Conservation (phyloP, 1,140 invertebrate species). For the Drosophila ambigua region DNA sequence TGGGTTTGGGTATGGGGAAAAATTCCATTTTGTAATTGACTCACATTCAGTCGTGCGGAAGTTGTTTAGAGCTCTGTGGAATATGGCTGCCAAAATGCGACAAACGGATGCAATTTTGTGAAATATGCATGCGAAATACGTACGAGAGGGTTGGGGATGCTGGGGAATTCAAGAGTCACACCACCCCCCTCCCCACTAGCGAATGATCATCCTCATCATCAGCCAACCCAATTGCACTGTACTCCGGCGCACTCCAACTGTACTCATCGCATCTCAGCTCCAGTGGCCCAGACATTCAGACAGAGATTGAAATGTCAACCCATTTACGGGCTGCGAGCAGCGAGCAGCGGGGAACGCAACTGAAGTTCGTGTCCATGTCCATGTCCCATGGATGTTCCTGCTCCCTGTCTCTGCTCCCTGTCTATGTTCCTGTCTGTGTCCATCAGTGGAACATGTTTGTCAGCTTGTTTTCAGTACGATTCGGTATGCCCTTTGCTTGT, state of each 20-base stretch:
- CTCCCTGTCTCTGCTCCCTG: slow-evolving; percentile 13
- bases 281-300: background rate
- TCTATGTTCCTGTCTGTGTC: background rate
- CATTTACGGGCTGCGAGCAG: slow-evolving; percentile 28
- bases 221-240: slow-evolving; percentile 11
- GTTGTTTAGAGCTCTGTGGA: slow-evolving; percentile 51
- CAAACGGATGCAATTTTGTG: slow-evolving; percentile 63
- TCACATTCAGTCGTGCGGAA: slow-evolving; percentile 58
- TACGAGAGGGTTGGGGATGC: background rate
- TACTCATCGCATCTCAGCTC: too few relatives aligned
- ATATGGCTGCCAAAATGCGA: slow-evolving; percentile 61
- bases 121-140: slow-evolving; percentile 56
- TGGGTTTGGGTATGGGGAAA: slow-evolving; percentile 6
- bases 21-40: slow-evolving; percentile 64
- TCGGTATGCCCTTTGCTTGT: slow-evolving; percentile 7
- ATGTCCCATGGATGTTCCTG: slow-evolving; percentile 12
- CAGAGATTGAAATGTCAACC: slow-evolving; percentile 61
- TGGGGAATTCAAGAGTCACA: slow-evolving; percentile 4
- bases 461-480: slow-evolving; percentile 43
- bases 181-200: slow-evolving; percentile 4
- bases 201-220: too few relatives aligned
- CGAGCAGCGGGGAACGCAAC: background rate
- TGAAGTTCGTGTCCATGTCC: slow-evolving; percentile 6
- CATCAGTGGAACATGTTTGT: slow-evolving; percentile 41
- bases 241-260: too few relatives aligned